Evolutionary conservation across 2,888 invertebrate species (phyloP), one percentile per base, ranked within the genome.

Genomic region (Mythimna vitellina): DNA sequence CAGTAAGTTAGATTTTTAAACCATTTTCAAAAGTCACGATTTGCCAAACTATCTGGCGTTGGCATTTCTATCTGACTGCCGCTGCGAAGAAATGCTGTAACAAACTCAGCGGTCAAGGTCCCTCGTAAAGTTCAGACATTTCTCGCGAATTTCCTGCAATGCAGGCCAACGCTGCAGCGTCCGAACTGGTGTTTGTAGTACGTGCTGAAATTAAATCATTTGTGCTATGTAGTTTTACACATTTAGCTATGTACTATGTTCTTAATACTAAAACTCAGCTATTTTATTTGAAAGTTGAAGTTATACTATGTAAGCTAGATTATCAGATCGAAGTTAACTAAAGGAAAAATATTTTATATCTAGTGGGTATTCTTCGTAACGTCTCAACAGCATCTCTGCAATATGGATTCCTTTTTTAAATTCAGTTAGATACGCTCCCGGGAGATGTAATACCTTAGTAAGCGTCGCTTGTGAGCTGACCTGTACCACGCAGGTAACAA

Each of bases 401-500:
- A 69, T 70, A 75, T 53, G 61, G 62, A 74, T 68, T 65, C 69
- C 38, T 56, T 12, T 76, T 69, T 67, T 57, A 76, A 58, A 74
- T 74, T 63, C 65, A 65, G 70, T 83, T 62, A 67, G 56, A 53
- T 65, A 32, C 38, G 61, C 42, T 70, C 49, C 29, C 63, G 14
- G 5, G 17, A 32, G 49, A 70, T 58, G 32, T 56, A 62, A 53
- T 63, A 75, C 29, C 70, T 38, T 14, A 57, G n/a, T 54, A 77
- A 83, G 80, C 68, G 75, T 74, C 63, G 49, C 67, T 65, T 75
- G 78, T 84, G 81, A 78, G 62, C 74, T 65, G 73, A 78, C 77
- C 67, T 80, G 82, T 80, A 82, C 81, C 81, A 82, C 70, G 72
- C 70, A 80, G 84, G 86, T 86, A 88, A 85, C 86, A 88, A 88